Evolutionary conservation across 2,113 vertebrate genomes (phyloP), one percentile per base, ranked within the genome.

Genomic region (Centropristis striata): DNA sequence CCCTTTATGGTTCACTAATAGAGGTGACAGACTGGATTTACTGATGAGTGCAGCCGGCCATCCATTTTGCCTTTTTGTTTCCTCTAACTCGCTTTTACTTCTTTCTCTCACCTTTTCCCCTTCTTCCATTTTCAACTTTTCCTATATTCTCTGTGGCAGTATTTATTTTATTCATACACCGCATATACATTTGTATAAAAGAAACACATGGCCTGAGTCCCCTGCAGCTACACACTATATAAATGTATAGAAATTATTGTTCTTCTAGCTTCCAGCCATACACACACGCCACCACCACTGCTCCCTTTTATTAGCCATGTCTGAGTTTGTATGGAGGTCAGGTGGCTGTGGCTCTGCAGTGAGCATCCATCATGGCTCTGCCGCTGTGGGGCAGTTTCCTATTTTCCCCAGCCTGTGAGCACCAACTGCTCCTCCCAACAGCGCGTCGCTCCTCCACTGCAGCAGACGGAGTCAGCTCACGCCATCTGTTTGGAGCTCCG

Each of bases 341-440:
- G 90, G 79, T 61, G 73, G 84, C 81, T 91, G 85, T 85, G 84
- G 91, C 86, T 91, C 85, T 94, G 93, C 91, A 94, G 92, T 92
- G 87, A 86, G 88, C 90, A 93, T 94, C 93, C 93, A 94, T 95
- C 93, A 95, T 72, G 84, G 78, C 86, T 87, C 75, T 80, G 86
- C 86, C 75, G 78, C 92, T 91, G 90, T 86, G 91, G 93, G 91
- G 84, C 84, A 81, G 84, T 90, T 92, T 91, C 87, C 86, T 80
- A 74, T 85, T 91, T 88, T 84, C 85, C 86, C 77, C 81, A 78
- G 85, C 92, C 83, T 80, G 72, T 66, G 75, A 86, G 80, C 68
- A 84, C 85, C 86, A 88, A 90, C 89, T 78, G 89, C 80, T 66
- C 81, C 87, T 86, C 83, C 84, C 80, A 54, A 42, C 86, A 81